Evolutionary conservation across 2,113 vertebrate genomes (phyloP), one percentile per base, ranked within the genome.

Genomic region (Stictonetta naevosa): DNA sequence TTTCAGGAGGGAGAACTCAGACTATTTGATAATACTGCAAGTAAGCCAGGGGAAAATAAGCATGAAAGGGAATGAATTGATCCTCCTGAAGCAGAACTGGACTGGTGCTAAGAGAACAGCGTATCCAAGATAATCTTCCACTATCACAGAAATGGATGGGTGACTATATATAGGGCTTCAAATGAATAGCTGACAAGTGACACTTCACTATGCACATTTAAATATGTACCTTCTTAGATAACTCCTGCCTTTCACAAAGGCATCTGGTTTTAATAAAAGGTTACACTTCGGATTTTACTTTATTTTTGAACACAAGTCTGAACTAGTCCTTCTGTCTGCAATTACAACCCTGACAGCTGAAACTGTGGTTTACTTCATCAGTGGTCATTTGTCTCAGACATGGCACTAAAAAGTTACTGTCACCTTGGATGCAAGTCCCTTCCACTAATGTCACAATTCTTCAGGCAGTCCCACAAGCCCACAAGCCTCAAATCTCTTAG

Each of bases 111-210:
- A 68, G 59, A 91, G 48, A 53, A 84, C 75, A 79, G 48, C 13
- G 22, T 33, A 42, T 6, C 42, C 23, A 75, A 25, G 21, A 64
- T 60, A 76, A 72, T 63, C 59, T 84, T 50, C 75, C 56, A 60
- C 16, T 29, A 55, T 60, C 52, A 50, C 14, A 60, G 40, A 88
- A 86, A 83, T 48, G 38, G 68, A 75, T 5, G 3, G 74, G 13
- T 53, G 46, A 46, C 69, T 96, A 64, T 81, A 90, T 90, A 74
- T 71, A 93, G 68, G 46, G 34, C 36, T 92, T 68, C 64, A 90
- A 63, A 88, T 38, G 46, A 93, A 63, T 34, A 74, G 23, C 8
- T 81, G 63, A 80, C 42, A 93, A 58, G 64, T 82, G 63, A 62
- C 59, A 76, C 40, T 92, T 75, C 58, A 63, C 36, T 66, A 59